Conservation (phyloP, 2,113 vertebrate genomes). For the Percina caprodes region DNA sequence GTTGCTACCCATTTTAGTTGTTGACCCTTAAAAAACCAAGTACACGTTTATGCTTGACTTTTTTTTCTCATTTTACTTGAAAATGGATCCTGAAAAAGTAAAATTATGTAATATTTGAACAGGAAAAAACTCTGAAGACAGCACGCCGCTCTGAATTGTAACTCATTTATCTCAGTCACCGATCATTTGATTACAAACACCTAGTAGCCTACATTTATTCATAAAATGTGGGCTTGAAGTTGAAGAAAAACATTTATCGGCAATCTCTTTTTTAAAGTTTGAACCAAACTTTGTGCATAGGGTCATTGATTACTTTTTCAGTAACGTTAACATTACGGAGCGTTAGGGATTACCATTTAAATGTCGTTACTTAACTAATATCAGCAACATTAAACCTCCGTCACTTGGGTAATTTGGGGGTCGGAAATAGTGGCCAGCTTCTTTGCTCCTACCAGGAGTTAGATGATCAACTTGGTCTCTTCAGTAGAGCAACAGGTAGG, state of each 20-base stretch:
- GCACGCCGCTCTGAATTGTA: no score
- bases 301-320: no score
- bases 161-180: no score
- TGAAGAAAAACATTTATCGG: no score
- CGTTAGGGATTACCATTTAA: no score
- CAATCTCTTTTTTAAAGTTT: no score
- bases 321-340: no score
- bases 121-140: not conserved
- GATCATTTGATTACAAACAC: not conserved
- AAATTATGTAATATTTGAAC: not conserved
- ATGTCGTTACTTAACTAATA: no score
- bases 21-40: not conserved
- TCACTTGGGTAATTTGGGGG: not conserved
- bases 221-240: no score
- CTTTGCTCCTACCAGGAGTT: not conserved
- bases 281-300: no score
- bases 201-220: not conserved
- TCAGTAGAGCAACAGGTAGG: not conserved
- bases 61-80: not conserved
- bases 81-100: not conserved
- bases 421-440: not conserved
- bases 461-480: not conserved
- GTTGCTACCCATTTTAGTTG: not conserved
- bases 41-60: not conserved
- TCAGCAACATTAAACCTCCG: no score